Evolutionary conservation across 1,140 invertebrate species (phyloP).

Genomic region (Campoletis sonorensis): DNA sequence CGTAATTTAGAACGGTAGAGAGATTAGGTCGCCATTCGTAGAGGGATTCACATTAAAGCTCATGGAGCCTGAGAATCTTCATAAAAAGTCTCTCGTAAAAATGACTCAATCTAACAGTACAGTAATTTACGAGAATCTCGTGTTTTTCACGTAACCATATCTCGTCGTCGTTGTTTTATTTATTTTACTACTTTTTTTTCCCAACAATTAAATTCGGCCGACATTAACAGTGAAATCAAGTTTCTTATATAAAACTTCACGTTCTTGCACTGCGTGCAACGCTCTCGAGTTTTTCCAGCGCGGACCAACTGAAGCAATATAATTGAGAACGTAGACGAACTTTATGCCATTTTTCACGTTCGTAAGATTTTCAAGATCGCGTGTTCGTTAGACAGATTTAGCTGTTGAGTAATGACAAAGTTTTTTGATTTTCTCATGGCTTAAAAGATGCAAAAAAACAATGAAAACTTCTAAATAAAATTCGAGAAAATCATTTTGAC

Average conservation of each 20-base stretch:
- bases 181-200: background rate
- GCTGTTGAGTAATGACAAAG: background rate
- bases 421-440: too few species aligned
- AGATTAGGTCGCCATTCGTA: too few species aligned
- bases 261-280: background rate
- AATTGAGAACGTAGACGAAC: background rate
- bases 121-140: background rate
- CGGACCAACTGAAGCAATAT: background rate
- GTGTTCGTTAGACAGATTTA: background rate
- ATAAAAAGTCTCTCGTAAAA: background rate
- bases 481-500: too few species aligned
- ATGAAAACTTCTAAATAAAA: too few species aligned
- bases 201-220: slow-evolving; percentile 29
- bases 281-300: background rate
- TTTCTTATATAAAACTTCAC: slow-evolving; percentile 22
- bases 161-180: background rate
- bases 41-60: too few species aligned
- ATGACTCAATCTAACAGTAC: background rate
- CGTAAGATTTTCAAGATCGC: background rate
- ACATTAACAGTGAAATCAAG: slow-evolving; percentile 36
- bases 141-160: background rate
- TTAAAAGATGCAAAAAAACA: background rate
- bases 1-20: too few species aligned
- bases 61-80: background rate
- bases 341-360: background rate